phyloP scores from a whole-genome alignment of 2,113 vertebrate species.

The Mirounga angustirostris region DNA sequence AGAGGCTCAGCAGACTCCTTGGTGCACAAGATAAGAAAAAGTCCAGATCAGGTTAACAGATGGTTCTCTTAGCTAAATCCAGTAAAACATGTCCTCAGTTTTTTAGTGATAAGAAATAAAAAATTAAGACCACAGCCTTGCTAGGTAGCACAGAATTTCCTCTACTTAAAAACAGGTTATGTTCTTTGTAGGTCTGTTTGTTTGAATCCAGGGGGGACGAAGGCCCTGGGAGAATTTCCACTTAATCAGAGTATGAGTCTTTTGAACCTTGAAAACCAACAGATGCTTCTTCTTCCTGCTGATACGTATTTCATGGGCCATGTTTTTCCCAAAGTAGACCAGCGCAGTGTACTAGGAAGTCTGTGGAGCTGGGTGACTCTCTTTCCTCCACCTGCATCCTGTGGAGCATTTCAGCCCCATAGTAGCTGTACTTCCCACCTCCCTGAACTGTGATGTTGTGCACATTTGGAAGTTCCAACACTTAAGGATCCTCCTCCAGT shows the following conservation, averaged over 20 bases:
- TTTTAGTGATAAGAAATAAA: conserved; percentile 22
- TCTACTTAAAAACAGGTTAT: not conserved
- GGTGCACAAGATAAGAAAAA: not conserved
- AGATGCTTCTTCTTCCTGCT: not conserved
- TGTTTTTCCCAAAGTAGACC: not conserved
- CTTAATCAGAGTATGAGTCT: not conserved
- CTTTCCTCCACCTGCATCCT: not conserved
- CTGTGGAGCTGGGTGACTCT: not conserved
- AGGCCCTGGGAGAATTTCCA: not conserved
- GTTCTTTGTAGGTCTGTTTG: not conserved
- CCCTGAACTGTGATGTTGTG: not conserved
- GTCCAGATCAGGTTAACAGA: not conserved
- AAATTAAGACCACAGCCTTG: not conserved
- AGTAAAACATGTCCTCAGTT: not conserved
- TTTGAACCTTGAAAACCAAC: conserved; percentile 17
- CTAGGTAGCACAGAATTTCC: not conserved
- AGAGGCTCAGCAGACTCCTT: not conserved
- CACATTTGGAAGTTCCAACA: not conserved
- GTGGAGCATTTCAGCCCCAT: not conserved
- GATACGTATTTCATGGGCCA: not conserved
- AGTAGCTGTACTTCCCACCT: not conserved
- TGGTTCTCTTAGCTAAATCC: not conserved
- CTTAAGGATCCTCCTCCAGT: not conserved
- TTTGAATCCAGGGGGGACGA: not conserved
- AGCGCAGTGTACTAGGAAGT: not conserved